Conservation (phyloP, 2,113 vertebrate species). For the Bambusicola thoracicus region DNA sequence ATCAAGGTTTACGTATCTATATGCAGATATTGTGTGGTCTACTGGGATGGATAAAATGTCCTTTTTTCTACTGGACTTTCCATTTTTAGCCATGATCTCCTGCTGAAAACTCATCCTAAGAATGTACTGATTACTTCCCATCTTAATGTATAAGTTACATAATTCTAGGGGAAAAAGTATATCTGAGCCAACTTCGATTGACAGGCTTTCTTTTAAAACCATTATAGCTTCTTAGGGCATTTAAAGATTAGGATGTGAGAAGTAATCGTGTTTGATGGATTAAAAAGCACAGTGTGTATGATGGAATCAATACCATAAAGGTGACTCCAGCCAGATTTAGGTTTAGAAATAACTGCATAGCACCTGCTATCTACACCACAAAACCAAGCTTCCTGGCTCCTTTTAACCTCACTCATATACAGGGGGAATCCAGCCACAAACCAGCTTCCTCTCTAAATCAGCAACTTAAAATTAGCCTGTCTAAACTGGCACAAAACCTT, state of each 20-base stretch:
- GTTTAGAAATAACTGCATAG: background rate
- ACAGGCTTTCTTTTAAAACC: background rate
- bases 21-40: background rate
- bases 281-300: background rate
- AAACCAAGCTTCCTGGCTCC: background rate
- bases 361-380: background rate
- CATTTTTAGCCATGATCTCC: background rate
- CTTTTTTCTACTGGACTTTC: background rate
- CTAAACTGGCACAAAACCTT: background rate
- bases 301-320: background rate
- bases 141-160: background rate
- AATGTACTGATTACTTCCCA: background rate
- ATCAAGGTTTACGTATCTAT: background rate
- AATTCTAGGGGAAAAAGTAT: background rate
- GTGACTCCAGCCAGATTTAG: slow-evolving; percentile 3
- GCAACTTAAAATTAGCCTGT: background rate
- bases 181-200: background rate
- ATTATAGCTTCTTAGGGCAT: background rate
- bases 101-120: background rate
- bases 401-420: background rate
- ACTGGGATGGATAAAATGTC: background rate
- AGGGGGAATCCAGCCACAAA: background rate
- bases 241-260: background rate
- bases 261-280: background rate
- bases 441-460: background rate